A percentile compares a stretch with the other conserved stretches of the same genome.
Conservation (phyloP, 2,113 vertebrate genomes). For the Excalfactoria chinensis region DNA sequence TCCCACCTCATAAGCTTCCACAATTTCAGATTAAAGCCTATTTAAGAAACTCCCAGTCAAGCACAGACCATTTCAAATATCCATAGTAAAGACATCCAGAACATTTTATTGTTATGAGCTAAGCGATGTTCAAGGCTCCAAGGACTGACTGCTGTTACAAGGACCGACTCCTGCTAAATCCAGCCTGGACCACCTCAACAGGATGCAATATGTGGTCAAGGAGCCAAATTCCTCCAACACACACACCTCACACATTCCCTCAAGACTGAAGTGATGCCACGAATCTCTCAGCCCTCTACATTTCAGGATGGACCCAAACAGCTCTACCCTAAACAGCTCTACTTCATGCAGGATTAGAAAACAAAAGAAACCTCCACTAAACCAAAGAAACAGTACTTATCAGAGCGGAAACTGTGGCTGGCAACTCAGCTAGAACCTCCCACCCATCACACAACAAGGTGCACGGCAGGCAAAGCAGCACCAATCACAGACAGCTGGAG, state of each 20-base stretch:
- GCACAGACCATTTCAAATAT: background rate
- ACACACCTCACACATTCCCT: no score
- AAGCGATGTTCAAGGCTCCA: no score
- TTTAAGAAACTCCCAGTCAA: background rate
- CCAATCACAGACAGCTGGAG: background rate
- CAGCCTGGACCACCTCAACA: background rate
- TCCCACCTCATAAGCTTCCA: background rate
- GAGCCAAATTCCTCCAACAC: background rate
- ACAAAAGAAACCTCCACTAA: background rate
- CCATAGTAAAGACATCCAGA: background rate
- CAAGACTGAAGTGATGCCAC: background rate
- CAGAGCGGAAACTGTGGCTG: background rate
- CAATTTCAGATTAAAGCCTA: background rate
- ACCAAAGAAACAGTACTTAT: background rate
- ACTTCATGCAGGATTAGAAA: background rate
- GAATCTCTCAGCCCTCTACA: no score
- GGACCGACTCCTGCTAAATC: background rate
- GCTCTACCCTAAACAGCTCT: background rate
- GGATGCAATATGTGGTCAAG: background rate
- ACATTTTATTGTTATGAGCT: background rate
- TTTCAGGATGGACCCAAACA: background rate
- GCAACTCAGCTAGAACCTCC: background rate
- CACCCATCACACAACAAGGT: fast-evolving
- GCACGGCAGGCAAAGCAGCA: background rate
- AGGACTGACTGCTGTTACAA: background rate